Conservation (phyloP, 2,113 vertebrate species). For the Calyptomena viridis region DNA sequence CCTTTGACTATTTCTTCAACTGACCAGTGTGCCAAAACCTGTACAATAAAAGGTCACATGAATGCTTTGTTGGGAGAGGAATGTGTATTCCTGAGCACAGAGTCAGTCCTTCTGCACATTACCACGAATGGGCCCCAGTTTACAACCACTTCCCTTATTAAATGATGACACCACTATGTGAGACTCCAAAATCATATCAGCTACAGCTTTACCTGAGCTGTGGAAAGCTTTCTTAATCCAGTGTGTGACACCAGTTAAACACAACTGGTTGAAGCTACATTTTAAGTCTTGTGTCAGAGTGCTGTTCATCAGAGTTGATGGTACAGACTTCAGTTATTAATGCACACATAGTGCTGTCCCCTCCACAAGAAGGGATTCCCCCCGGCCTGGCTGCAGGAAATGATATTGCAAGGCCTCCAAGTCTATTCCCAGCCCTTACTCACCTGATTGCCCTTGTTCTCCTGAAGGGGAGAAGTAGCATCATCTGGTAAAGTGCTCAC, state of each 20-base stretch:
- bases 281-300: not conserved
- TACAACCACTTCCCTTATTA: not conserved
- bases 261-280: no score
- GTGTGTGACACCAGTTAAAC: not conserved
- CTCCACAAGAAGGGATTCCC: rapidly evolving
- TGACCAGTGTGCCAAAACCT: slow-evolving; percentile 84
- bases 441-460: slow-evolving; percentile 86
- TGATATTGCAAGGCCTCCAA: not conserved
- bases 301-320: not conserved
- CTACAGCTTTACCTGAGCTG: not conserved
- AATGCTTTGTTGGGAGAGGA: not conserved
- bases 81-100: rapidly evolving
- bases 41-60: not conserved
- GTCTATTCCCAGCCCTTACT: rapidly evolving
- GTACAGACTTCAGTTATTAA: not conserved
- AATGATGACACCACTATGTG: no score
- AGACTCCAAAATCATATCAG: not conserved
- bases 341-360: rapidly evolving
- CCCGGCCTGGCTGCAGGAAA: not conserved
- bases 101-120: not conserved
- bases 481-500: slow-evolving; percentile 84
- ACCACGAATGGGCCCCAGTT: rapidly evolving
- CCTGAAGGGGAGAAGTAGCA: slow-evolving; percentile 92
- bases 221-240: not conserved
- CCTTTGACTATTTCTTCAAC: slow-evolving; percentile 87